A percentile compares a stretch with the other conserved stretches of the same genome.
phyloP scores from a whole-genome alignment of 2,888 invertebrate genomes.

The Phorcus lineatus region DNA sequence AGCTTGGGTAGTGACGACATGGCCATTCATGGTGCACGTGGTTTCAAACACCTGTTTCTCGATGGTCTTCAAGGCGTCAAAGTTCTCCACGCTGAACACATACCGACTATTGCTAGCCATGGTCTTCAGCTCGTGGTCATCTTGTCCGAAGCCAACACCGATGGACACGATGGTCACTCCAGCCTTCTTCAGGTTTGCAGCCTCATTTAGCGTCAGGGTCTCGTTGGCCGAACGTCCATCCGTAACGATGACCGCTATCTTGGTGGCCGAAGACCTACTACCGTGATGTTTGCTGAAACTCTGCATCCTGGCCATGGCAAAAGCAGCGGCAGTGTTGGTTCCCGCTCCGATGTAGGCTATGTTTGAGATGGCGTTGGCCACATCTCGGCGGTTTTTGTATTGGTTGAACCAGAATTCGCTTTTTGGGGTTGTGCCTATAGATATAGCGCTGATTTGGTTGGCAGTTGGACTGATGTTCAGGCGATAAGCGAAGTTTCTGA shows the following conservation, averaged over 20 bases:
- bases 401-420: constrained; percentile 49
- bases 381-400: constrained; percentile 34
- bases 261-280: constrained; percentile 40
- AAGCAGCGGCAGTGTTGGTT: constrained; percentile 51
- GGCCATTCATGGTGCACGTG: not conserved
- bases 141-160: constrained; percentile 30
- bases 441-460: constrained; percentile 47
- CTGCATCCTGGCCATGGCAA: constrained; percentile 42
- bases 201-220: constrained; percentile 39
- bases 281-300: constrained; percentile 42
- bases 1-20: too few relatives aligned
- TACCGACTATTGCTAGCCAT: constrained; percentile 49
- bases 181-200: constrained; percentile 32
- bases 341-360: constrained; percentile 45
- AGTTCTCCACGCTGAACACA: constrained; percentile 49
- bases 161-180: constrained; percentile 21
- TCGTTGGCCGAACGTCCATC: constrained; percentile 49
- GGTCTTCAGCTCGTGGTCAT: constrained; percentile 41
- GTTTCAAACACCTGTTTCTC: constrained; percentile 1
- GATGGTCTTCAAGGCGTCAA: constrained; percentile 27
- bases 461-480: constrained; percentile 44
- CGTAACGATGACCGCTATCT: constrained; percentile 59
- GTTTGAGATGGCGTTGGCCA: constrained; percentile 48
- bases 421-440: constrained; percentile 41
- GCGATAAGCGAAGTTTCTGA: constrained; percentile 43